Evolutionary conservation across 2,113 vertebrate genomes (phyloP), one percentile per base, ranked within the genome.

Genomic region (Willisornis vidua): DNA sequence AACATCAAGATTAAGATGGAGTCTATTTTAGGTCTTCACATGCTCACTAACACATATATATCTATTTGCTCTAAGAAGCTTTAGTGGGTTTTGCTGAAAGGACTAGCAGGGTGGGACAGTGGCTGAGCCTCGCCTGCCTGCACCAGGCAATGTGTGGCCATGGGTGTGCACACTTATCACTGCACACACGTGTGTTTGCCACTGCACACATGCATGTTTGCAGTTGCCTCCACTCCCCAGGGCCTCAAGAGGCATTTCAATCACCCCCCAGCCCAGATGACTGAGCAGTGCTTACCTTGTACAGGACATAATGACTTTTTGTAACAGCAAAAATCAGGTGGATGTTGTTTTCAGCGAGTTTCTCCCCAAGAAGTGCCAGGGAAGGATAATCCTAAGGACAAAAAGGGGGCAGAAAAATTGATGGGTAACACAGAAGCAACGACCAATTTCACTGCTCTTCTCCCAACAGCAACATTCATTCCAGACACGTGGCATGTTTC

Each of bases 271-370:
- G 70, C 41, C 26, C 2, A 1, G 14, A 24, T 1, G 1, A n/a
- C 39, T 86, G 12, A 0, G 59, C 19, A 14, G 37, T 2, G 5
- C 19, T 25, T 98, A 99, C 99, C 99, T 99, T 99, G 95, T 99
- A 99, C 89, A 99, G 98, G 46, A 99, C 94, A 14, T 99, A 99
- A 51, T 99, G 98, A 48, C 95, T 98, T 95, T 99, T 99, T 0
- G 99, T 99, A 72, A 99, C 99, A 3, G 99, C 99, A 2, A 99
- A 99, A 96, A 99, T 99, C 58, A 99, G 98, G 87, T 99, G 99
- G 97, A 99, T 99, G 96, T 99, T 99, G 95, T 99, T 99, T 97
- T 99, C 99, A 9, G 99, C 98, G 54, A 99, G 94, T 85, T 99
- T 99, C 96, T 99, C 99, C 65, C 99, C 99, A 39, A 99, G 98